Evolutionary conservation across 2,888 invertebrate species (phyloP).

Genomic region (Nemoura dubitans): DNA sequence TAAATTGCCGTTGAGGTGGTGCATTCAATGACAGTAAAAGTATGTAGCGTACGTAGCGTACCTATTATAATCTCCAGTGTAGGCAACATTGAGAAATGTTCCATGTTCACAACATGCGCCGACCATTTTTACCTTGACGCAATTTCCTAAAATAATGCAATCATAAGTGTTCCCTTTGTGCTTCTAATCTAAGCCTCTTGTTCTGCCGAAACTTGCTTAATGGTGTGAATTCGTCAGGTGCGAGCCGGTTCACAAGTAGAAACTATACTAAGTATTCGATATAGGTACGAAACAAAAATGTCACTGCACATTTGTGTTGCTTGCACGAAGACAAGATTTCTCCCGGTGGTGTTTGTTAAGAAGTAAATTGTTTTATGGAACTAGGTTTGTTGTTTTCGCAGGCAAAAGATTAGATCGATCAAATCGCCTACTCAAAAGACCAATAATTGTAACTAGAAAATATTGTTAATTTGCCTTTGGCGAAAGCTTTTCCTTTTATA

Average conservation of each 20-base stretch:
- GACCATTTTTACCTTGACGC: background rate
- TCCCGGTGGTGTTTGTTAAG: background rate
- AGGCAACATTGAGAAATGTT: no score
- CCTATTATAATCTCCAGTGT: background rate
- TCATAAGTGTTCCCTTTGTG: constrained; percentile 7
- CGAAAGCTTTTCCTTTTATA: background rate
- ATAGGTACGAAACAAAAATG: background rate
- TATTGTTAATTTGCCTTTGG: constrained; percentile 7
- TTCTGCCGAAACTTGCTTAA: background rate
- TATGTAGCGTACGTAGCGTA: background rate
- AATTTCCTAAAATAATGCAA: constrained; percentile 3
- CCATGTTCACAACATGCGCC: background rate
- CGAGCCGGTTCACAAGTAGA: background rate
- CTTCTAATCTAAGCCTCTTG: background rate
- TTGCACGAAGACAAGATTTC: background rate
- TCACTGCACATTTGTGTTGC: background rate
- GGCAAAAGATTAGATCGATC: background rate
- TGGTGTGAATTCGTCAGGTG: background rate
- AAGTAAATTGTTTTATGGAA: background rate
- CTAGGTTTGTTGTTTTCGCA: constrained; percentile 12
- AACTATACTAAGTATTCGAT: background rate
- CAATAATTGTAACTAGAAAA: background rate
- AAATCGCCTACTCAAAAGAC: constrained; percentile 3
- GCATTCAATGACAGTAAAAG: background rate
- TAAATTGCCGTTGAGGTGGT: background rate